phyloP scores from a whole-genome alignment of 2,888 invertebrate species.

The Ophion ellenae region DNA sequence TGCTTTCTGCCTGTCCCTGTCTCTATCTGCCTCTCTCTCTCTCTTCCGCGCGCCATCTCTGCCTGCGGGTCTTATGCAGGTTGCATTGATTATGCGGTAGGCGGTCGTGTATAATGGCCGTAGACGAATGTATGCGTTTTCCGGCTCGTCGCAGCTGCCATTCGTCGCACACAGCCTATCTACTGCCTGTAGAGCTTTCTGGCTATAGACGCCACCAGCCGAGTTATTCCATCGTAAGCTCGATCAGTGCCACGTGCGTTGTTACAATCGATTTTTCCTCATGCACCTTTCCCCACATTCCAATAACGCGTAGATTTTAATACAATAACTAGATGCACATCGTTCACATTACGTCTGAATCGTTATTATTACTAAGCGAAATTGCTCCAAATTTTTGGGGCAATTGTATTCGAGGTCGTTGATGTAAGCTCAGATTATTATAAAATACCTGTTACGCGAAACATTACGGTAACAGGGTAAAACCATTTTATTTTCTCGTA shows the following conservation, averaged over 20 bases:
- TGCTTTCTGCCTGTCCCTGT: background rate
- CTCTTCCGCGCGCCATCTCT: constrained; percentile 12
- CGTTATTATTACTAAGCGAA: too few relatives aligned
- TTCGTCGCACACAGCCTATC: constrained; percentile 51
- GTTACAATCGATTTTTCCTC: constrained; percentile 21
- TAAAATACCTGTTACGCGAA: too few relatives aligned
- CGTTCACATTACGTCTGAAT: too few relatives aligned
- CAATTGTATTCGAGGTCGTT: too few relatives aligned
- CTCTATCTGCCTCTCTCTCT: constrained; percentile 10
- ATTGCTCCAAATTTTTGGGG: too few relatives aligned
- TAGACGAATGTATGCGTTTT: constrained; percentile 46
- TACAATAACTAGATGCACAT: background rate
- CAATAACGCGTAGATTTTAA: background rate
- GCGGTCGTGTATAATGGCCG: constrained; percentile 27
- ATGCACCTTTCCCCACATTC: constrained; percentile 3
- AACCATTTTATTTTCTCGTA: too few relatives aligned
- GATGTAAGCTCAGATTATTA: too few relatives aligned
- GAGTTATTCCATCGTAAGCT: constrained; percentile 19
- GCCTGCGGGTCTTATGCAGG: constrained; percentile 26
- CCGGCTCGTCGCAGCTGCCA: constrained; percentile 48
- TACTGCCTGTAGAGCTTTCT: constrained; percentile 12
- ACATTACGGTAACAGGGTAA: too few relatives aligned
- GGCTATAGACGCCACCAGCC: constrained; percentile 13
- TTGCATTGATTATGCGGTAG: constrained; percentile 54
- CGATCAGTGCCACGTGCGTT: constrained; percentile 6